Conservation (phyloP, 2,113 vertebrate genomes). For the Lepus americanus region DNA sequence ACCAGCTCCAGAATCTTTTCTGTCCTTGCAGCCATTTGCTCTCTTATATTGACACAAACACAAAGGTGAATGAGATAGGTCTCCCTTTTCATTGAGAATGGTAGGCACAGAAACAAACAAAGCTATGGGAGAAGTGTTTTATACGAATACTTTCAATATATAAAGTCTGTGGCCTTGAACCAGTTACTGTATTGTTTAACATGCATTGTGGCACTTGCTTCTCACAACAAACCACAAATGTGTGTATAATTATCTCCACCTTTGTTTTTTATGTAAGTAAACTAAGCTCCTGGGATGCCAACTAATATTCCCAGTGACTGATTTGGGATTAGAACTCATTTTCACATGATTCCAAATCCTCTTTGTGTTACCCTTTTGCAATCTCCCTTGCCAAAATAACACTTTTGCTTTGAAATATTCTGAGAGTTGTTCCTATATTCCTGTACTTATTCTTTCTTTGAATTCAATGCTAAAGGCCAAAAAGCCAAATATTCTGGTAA, state of each 20-base stretch:
- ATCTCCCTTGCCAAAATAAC: background rate
- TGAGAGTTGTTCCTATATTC: background rate
- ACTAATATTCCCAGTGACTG: background rate
- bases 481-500: background rate
- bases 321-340: background rate
- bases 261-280: background rate
- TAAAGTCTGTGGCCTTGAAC: background rate
- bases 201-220: background rate
- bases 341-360: background rate
- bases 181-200: background rate
- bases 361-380: background rate
- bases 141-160: background rate
- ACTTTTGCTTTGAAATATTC: background rate
- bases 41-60: background rate
- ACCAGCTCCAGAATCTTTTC: background rate
- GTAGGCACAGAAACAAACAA: background rate
- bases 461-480: background rate
- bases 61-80: background rate
- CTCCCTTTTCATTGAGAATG: background rate
- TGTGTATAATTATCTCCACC: background rate
- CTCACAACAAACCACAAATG: background rate
- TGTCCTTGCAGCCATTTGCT: background rate
- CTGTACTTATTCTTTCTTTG: background rate
- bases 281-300: background rate
- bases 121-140: background rate